Evolutionary conservation across 2,797 vertebrate genomes (phyloP), one percentile per base, ranked within the genome.

Genomic region (Catostomus latipinnis): DNA sequence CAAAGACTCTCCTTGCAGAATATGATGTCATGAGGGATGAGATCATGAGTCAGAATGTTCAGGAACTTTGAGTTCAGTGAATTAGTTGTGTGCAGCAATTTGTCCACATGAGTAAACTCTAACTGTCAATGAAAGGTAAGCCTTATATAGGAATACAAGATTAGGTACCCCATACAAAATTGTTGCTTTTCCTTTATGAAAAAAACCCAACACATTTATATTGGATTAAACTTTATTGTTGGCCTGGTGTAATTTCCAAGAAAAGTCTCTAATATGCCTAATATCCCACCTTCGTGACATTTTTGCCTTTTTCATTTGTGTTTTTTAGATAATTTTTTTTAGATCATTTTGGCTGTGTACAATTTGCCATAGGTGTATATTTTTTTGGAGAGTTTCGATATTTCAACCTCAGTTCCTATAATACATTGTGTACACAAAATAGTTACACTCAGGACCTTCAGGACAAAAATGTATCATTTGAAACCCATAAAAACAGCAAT

Each of bases 61-160:
- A 8, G 34, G 14, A 53, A 49, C 12, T 22, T 8, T n/a, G 5
- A 10, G 45, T 18, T 65, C 45, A 6, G 16, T 48, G 22, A 12
- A 48, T 61, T 50, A 53, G 8, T 53, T 9, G 34, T 34, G 34
- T 34, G 34, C 34, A 34, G n/a, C n/a, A 12, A 6, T 60, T 52
- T 62, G 56, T 52, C 13, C 6, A 81, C 13, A 14, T 76, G 71
- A 2, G 45, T 2, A 13, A 34, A 34, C 34, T 22, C 22, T n/a
- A 10, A 1, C 45, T 22, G 12, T 49, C 14, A 54, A 7, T 43
- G 8, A 63, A 70, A 69, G 45, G 48, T 14, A 63, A 45, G 53
- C 75, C 66, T 66, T 74, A 84, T 78, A 78, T 74, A 58, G 77
- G 12, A 48, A 83, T 5, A 9, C 12, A 11, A 14, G 34, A 58